A percentile compares a stretch with the other conserved stretches of the same genome.
These are phyloP conservation scores for Hoplostethus atlanticus DNA, from an alignment of 2,797 vertebrate species.

Conservation along the genomic window DNA sequence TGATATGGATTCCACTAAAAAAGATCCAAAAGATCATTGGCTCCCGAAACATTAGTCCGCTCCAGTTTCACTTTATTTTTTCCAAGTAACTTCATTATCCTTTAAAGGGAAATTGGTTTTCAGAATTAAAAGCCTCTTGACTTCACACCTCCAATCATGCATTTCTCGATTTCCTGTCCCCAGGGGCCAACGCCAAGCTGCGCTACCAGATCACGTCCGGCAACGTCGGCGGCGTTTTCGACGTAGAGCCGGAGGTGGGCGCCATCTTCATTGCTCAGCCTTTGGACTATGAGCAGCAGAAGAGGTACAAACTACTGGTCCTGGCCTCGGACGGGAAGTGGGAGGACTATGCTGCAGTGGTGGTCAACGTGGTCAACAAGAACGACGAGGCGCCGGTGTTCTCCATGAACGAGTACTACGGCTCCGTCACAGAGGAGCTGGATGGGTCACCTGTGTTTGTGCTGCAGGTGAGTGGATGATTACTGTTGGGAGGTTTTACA, in stretches of 20 bases:
- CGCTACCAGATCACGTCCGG: constrained; percentile 93
- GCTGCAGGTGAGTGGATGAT: constrained; percentile 84
- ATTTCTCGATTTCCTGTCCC: constrained; percentile 36
- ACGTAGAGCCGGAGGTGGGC: constrained; percentile 91
- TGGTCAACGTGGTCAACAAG: constrained; percentile 91
- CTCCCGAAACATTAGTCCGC: constrained; percentile 19
- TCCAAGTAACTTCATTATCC: not conserved
- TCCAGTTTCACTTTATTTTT: constrained; percentile 14
- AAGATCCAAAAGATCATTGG: constrained; percentile 17
- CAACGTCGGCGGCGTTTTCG: constrained; percentile 89
- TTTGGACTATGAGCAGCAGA: constrained; percentile 91
- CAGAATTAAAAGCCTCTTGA: not conserved
- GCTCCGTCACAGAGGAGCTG: constrained; percentile 91
- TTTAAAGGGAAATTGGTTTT: constrained; percentile 5
- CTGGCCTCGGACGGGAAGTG: constrained; percentile 93
- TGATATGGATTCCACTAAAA: constrained; percentile 17
- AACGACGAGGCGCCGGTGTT: constrained; percentile 93
- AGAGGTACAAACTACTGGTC: constrained; percentile 89
- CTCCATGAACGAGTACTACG: constrained; percentile 91
- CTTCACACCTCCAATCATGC: constrained; percentile 25
- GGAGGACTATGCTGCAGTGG: constrained; percentile 89
- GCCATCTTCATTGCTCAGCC: constrained; percentile 89
- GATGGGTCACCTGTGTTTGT: constrained; percentile 91
- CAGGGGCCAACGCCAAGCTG: constrained; percentile 91
- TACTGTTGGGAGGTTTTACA: not conserved